Evolutionary conservation across 2,797 vertebrate species (phyloP), one percentile per base, ranked within the genome.

Genomic region (Chelidonichthys spinosus): DNA sequence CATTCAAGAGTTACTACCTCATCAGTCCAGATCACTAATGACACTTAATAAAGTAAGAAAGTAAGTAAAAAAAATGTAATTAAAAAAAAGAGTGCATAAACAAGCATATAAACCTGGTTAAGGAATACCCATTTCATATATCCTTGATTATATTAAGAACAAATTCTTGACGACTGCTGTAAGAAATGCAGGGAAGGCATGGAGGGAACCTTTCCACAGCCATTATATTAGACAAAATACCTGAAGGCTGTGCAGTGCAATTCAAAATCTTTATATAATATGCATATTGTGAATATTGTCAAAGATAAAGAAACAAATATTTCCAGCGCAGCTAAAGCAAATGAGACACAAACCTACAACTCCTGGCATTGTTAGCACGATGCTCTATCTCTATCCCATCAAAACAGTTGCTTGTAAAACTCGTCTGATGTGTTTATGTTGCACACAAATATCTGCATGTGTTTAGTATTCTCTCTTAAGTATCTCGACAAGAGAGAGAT

Each of bases 401-500:
- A 80, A 61, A 63, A 44, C 33, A 56, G 25, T 50, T 33, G 25
- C 59, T 32, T 69, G 53, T 69, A 61, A 44, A 72, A 74, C 25
- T 40, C 4, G n/a, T 79, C 46, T 59, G 74, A 53, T 60, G 50
- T 77, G 69, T 70, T 81, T 74, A 69, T 78, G 70, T 63, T 67
- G 47, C 62, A 59, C 49, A 68, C 32, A 77, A n/a, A 72, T 66
- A 56, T 54, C 63, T 25, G 60, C 17, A 14, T 9, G 32, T 25
- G 25, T 79, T 74, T 68, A 32, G 15, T 63, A 62, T 71, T 82
- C 66, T 37, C 53, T 76, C 63, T 61, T 62, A 72, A 73, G 55
- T 59, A 64, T 76, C 39, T 58, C 64, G 79, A 81, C 68, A 74
- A 73, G 72, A 69, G 56, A 69, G 37, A 74, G 63, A 72, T 77